Evolutionary conservation across 1,140 invertebrate genomes (phyloP), one percentile per base, ranked within the genome.

Genomic region (Rhagoletis zephyria): DNA sequence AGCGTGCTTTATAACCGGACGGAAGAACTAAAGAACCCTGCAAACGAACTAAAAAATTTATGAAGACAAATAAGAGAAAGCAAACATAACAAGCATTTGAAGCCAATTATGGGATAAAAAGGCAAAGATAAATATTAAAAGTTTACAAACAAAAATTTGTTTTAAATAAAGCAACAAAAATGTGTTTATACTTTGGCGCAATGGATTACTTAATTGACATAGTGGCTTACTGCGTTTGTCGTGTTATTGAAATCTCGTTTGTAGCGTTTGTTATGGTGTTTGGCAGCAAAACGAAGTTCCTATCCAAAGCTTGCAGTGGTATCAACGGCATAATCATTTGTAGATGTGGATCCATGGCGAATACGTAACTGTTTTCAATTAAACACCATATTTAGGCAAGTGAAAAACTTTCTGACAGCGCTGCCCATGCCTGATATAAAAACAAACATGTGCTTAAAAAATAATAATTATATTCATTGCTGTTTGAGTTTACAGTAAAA

Each of bases 121-220:
- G 0, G 30, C 30, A 4, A 12, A n/a, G 1, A 19, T 9, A 48
- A 5, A 74, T 42, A 16, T 6, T 3, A 74, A 63, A 48, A 45
- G 12, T 48, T 74, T 12, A 74, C 48, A 45, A 45, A 48, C 4
- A 14, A 51, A 12, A 42, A 48, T 5, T 7, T 1, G 10, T 56
- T 7, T 56, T 56, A 56, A 56, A 56, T 56, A 56, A 5, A 56
- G 10, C 51, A 56, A 19, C n/a, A 40, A 67, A 67, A 30, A 67
- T 67, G 64, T 67, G 64, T 67, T 10, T 67, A 30, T 67, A 67
- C 40, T 67, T 67, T 4, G 64, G 64, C 19, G 64, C 64, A 30
- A 6, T 67, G 4, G 40, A 45, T 48, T 42, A 12, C 12, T 48
- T 51, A 16, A 12, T 16, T 1, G 70, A 77, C 16, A 4, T 77